phyloP scores from a whole-genome alignment of 2,797 vertebrate genomes.

The Notolepis coatsorum region DNA sequence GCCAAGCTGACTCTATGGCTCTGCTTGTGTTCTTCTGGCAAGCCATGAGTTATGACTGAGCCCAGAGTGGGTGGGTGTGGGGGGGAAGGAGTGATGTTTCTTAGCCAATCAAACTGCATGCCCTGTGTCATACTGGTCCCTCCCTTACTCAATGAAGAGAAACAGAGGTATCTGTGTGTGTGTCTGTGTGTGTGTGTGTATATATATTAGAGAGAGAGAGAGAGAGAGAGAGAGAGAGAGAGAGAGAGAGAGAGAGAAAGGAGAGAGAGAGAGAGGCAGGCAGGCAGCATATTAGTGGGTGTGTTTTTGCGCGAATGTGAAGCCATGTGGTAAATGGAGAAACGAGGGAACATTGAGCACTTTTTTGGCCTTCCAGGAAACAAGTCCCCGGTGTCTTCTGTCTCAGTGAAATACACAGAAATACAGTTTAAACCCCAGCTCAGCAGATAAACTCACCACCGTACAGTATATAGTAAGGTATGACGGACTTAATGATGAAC shows the following conservation, averaged over 20 bases:
- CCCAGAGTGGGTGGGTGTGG: not conserved
- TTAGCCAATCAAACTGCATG: constrained; percentile 19
- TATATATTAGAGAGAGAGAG: not conserved
- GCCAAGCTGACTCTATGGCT: not conserved
- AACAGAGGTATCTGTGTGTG: constrained; percentile 39
- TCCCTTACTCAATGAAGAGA: constrained; percentile 27
- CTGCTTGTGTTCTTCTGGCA: not conserved
- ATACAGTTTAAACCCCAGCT: not conserved
- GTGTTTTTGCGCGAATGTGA: not conserved
- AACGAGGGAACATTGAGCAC: constrained; percentile 11
- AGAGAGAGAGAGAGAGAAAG: too few species aligned
- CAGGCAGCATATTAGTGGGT: not conserved
- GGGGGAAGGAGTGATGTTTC: not conserved
- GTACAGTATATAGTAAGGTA: too few species aligned
- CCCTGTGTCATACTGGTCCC: not conserved
- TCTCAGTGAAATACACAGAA: not conserved
- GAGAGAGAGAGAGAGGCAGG: too few species aligned
- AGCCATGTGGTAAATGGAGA: constrained; percentile 23
- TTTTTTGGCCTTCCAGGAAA: constrained; percentile 1
- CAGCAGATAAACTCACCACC: not conserved
- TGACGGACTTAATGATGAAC: too few species aligned
- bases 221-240: too few species aligned
- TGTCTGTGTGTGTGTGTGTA: constrained; percentile 17
- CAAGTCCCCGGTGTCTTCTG: not conserved
- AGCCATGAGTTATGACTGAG: constrained; percentile 3